These are phyloP conservation scores for Griposia aprilina DNA, from an alignment of 2,888 invertebrate genomes.

Conservation along the genomic window DNA sequence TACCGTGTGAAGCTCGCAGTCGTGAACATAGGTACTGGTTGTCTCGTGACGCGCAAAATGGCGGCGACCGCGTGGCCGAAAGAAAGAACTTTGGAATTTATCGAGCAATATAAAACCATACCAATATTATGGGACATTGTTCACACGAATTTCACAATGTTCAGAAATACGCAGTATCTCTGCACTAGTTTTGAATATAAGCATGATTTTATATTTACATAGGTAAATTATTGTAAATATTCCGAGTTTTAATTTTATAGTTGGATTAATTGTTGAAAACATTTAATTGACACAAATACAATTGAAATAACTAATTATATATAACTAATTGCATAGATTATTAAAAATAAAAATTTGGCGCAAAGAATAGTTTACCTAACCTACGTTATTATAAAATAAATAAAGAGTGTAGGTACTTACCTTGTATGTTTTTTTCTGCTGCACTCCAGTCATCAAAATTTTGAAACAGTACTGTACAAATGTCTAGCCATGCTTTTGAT, in stretches of 20 bases:
- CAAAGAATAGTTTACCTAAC: constrained; percentile 60
- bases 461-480: constrained; percentile 56
- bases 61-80: constrained; percentile 69
- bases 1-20: no score
- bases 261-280: constrained; percentile 62
- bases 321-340: constrained; percentile 64
- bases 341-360: constrained; percentile 61
- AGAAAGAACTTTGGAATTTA: constrained; percentile 70
- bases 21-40: constrained; percentile 54
- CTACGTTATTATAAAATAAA: constrained; percentile 61
- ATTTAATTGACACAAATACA: constrained; percentile 62
- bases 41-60: constrained; percentile 67
- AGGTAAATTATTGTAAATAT: constrained; percentile 52
- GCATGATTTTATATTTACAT: constrained; percentile 58
- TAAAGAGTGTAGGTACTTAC: constrained; percentile 60
- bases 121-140: constrained; percentile 69
- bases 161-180: constrained; percentile 63
- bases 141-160: constrained; percentile 66
- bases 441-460: constrained; percentile 56
- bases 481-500: constrained; percentile 58
- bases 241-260: constrained; percentile 58
- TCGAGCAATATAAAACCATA: constrained; percentile 69
- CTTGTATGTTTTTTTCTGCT: constrained; percentile 57
- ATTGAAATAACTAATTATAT: constrained; percentile 56
- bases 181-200: constrained; percentile 62